Evolutionary conservation across 2,888 invertebrate genomes (phyloP), one percentile per base, ranked within the genome.

Genomic region (Polymixis lichenea): DNA sequence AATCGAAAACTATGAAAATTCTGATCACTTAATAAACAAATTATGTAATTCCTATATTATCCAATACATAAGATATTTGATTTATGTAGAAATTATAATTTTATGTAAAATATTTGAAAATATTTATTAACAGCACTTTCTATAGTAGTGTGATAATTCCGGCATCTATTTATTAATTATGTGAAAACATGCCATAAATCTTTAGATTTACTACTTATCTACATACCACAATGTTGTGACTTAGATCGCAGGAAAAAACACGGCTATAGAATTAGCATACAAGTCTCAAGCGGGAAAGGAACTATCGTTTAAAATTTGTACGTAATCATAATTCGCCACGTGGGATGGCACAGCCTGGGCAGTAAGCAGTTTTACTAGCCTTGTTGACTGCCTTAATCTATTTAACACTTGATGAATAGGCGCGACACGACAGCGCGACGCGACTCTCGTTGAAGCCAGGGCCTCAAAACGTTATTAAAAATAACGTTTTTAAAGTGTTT

Each of bases 111-210:
- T 15, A 6, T 62, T 32, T 7, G 8, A 0, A 43, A 62, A n/a
- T 53, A 70, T 85, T 62, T 61, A 81, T 80, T 38, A 62, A 8
- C 43, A 55, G 9, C 46, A n/a, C 81, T 81, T 81, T 85, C 85
- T 58, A 75, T 15, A 17, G 22, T 68, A 5, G 38, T 43, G 22
- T 25, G 11, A 25, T 19, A 64, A 62, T 80, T 66, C 58, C 79
- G 72, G 55, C 38, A 58, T 56, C 1, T 46, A 6, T 51, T 56
- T 43, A 85, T 81, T 71, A 75, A 75, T 67, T 13, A 61, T 56
- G 74, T 43, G 81, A 73, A 81, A 72, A 80, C 32, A 22, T 64
- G 53, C 25, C 28, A 38, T 64, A 7, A 1, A 1, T 62, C 22
- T 43, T 61, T 0, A 51, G 43, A 78, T 83, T 77, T 43, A 67